A percentile compares a stretch with the other conserved stretches of the same genome.
Evolutionary conservation across 2,797 vertebrate genomes (phyloP).

Genomic region (Tapera naevia): DNA sequence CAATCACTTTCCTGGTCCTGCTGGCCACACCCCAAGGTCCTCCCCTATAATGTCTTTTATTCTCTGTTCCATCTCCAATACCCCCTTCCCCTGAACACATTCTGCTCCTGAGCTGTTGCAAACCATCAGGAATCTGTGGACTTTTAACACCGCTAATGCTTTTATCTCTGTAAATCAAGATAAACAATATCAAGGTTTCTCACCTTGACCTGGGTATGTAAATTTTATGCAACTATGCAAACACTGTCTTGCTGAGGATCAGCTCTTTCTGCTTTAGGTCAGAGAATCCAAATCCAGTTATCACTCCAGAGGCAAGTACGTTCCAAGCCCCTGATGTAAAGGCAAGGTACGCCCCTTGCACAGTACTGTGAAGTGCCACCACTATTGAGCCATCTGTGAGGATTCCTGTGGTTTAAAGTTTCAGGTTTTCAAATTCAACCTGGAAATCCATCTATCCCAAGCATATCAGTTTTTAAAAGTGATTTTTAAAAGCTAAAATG

Average conservation of each 20-base stretch:
- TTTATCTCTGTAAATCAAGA: background rate
- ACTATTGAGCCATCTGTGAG: background rate
- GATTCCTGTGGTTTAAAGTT: slow-evolving; percentile 2
- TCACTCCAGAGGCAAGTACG: background rate
- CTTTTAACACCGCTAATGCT: background rate
- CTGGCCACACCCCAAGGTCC: too few species aligned
- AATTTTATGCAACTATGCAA: background rate
- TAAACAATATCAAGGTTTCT: background rate
- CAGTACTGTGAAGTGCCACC: background rate
- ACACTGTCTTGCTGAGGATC: background rate
- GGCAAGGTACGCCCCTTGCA: background rate
- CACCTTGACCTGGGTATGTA: background rate
- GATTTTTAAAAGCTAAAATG: background rate
- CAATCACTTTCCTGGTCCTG: too few species aligned
- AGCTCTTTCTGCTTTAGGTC: background rate
- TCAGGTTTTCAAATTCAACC: slow-evolving; percentile 23
- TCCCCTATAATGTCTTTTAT: background rate
- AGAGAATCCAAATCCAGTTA: background rate
- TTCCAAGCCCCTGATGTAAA: background rate
- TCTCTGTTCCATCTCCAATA: background rate
- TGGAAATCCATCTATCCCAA: background rate
- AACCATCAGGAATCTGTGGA: background rate
- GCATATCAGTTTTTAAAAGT: background rate
- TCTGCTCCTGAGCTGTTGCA: background rate
- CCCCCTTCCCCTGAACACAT: rapidly evolving